These are phyloP conservation scores for Bos taurus DNA, from an alignment of 2,113 vertebrate species.

Conservation along the genomic window DNA sequence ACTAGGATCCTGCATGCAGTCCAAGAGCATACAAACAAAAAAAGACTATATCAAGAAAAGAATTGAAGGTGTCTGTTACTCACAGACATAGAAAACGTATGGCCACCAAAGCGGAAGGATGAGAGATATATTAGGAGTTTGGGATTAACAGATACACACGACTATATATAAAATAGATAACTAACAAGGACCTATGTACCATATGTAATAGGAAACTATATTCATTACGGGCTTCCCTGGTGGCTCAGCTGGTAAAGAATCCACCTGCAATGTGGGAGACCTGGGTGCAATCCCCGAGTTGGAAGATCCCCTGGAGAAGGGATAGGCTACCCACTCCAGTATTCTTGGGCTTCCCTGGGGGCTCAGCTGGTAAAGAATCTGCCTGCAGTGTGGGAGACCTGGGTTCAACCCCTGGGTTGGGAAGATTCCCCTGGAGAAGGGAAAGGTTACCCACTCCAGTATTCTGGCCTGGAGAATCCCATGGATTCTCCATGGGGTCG, in stretches of 20 bases:
- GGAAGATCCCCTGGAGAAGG: background rate
- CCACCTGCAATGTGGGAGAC: fast-evolving
- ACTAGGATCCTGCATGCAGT: background rate
- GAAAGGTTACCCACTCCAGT: background rate
- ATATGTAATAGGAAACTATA: background rate
- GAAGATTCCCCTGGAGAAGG: background rate
- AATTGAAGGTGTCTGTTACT: no score
- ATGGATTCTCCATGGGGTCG: no score
- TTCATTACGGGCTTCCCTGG: background rate
- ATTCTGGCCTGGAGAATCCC: no score
- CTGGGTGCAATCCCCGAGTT: background rate
- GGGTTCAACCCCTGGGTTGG: fast-evolving
- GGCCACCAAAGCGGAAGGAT: no score
- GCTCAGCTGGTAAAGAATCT: background rate
- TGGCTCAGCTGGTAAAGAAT: background rate
- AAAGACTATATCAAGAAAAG: background rate
- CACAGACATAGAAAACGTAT: no score
- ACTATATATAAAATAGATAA: background rate
- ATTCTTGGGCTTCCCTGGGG: background rate
- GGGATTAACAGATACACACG: background rate
- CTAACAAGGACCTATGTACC: fast-evolving
- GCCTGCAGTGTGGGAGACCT: no score
- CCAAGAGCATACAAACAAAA: background rate
- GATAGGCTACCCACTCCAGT: background rate
- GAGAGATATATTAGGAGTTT: background rate